Conservation (phyloP, 2,888 invertebrate species). For the Ectemnius continuus region DNA sequence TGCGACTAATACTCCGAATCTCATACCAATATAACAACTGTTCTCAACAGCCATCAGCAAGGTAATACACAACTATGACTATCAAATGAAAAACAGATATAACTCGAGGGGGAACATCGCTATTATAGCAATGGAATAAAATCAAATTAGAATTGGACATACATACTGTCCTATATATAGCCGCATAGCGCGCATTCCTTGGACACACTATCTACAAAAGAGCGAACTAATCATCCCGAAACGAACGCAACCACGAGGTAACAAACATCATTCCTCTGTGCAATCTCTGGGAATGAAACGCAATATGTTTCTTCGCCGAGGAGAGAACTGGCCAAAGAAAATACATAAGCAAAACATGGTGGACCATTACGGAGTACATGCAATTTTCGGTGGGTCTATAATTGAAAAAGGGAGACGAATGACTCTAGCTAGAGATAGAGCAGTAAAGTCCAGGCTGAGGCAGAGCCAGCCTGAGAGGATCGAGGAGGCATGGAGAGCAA, state of each 20-base stretch:
- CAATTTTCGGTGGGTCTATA: neutral
- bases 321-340: neutral
- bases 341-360: constrained; percentile 4
- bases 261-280: neutral
- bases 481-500: neutral
- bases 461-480: neutral
- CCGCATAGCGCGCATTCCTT: neutral
- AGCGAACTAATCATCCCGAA: neutral
- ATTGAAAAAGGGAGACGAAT: neutral
- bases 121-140: neutral
- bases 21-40: too few species aligned
- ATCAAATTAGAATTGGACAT: neutral
- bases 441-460: neutral
- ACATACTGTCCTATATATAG: neutral
- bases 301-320: neutral
- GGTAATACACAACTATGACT: neutral
- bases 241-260: neutral
- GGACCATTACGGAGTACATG: neutral
- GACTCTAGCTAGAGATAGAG: neutral
- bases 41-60: too few species aligned
- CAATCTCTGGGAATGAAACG: neutral
- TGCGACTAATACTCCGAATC: too few species aligned
- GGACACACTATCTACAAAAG: neutral
- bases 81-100: neutral
- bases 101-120: neutral